A percentile compares a stretch with the other conserved stretches of the same genome.
Evolutionary conservation across 2,797 vertebrate species (phyloP).

Genomic region (Takifugu rubripes): DNA sequence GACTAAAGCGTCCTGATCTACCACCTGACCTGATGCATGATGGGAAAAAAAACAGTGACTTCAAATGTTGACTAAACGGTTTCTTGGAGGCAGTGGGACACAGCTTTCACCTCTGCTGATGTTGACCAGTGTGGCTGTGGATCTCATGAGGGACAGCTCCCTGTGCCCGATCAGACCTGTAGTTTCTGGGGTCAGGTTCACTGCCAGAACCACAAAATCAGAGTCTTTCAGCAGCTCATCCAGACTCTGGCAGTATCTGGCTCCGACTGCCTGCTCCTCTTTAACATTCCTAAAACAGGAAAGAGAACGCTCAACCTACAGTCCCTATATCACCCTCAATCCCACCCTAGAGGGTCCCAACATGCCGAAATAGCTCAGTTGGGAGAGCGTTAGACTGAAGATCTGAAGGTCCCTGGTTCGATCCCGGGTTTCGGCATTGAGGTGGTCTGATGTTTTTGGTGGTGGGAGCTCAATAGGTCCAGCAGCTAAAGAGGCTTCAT

Average conservation of each 20-base stretch:
- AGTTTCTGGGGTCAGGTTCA: conserved; percentile 73
- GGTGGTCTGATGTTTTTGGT: too few relatives aligned
- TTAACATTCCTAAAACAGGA: conserved; percentile 60
- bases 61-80: not conserved
- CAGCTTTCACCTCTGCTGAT: conserved; percentile 73
- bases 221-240: conserved; percentile 77
- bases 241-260: conserved; percentile 72
- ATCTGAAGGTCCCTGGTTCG: conserved; percentile 46
- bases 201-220: conserved; percentile 77
- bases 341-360: too few relatives aligned
- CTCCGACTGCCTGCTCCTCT: conserved; percentile 75
- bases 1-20: conserved; percentile 80
- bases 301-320: not conserved
- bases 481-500: too few relatives aligned
- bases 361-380: conserved; percentile 54
- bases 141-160: conserved; percentile 79
- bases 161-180: conserved; percentile 69
- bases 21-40: conserved; percentile 63
- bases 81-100: not conserved
- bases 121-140: conserved; percentile 73
- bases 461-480: too few relatives aligned
- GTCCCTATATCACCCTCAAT: not conserved
- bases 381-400: conserved; percentile 52
- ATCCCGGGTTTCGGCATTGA: conserved; percentile 30
- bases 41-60: not conserved